Base-by-base conservation (phyloP, 1,140 invertebrate species). In the Chironomus striatipennis region DNA sequence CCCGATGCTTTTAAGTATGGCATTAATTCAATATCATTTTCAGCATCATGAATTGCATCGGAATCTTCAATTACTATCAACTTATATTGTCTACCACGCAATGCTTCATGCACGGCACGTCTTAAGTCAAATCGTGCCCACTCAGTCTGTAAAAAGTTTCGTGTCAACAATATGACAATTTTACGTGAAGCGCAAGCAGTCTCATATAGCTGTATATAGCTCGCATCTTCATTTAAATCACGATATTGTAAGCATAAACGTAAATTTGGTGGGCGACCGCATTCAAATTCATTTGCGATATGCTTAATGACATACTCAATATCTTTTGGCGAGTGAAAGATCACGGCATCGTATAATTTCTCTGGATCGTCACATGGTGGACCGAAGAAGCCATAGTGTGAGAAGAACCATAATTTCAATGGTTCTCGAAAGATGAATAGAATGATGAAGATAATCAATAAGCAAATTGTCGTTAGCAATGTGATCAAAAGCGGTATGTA, bases 321-420 rank as follows among this genome's bases (percentile, higher is more conserved):
- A 83, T 98, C 95, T 82, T 95, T 94, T 18, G 93, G 91, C 76
- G 93, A 95, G 84, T 98, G 97, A 74, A 94, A 92, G 7, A 98
- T 88, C 81, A 96, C 96, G 6, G 93, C 94, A 79, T 98, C 96
- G 83, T 95, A 97, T 1, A 94, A 84, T 78, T 95, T 95, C 80
- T 95, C 92, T 15, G 89, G 87, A 76, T 93, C 91, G 79, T 91
- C 90, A 79, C 86, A 89, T 74, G 78, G 85, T 78, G 75, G 84
- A 72, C 85, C 89, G 76, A 91, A 92, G 42, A 95, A 86, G 3
- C 93, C 93, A 83, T 95, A 96, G 75, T 91, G 90, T 2, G 93
- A 90, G 79, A 93, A 95, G 4, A 94, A 85, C 93, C 93, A 96
- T 43, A 95, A 90, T 74, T 92, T 86, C 64, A 96, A 85, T 1